These are phyloP conservation scores for Pseudochromis fuscus DNA, from an alignment of 2,797 vertebrate species.

Conservation along the genomic window DNA sequence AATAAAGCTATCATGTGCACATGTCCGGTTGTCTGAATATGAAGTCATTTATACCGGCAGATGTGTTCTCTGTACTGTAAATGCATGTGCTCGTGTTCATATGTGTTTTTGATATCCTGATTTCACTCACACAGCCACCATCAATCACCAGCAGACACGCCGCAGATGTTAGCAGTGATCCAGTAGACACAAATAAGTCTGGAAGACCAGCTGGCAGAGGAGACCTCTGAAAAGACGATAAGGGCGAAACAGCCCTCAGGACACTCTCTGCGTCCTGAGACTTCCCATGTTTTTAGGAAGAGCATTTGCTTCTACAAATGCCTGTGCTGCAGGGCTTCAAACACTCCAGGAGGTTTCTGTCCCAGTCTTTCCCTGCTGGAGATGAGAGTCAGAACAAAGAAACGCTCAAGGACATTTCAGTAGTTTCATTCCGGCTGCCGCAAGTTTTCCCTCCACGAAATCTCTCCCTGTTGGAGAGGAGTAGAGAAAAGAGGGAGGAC, in stretches of 20 bases:
- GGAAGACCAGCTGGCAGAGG: conserved; percentile 63
- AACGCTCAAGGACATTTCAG: conserved; percentile 43
- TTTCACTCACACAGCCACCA: conserved; percentile 57
- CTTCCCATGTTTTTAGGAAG: conserved; percentile 23
- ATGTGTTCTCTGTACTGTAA: conserved; percentile 38
- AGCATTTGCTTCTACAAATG: conserved; percentile 23
- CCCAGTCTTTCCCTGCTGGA: conserved; percentile 15
- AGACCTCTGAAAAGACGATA: conserved; percentile 44
- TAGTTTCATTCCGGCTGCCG: conserved; percentile 15
- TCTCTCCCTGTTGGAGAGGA: conserved; percentile 32
- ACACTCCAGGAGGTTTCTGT: conserved; percentile 51
- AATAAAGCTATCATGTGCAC: conserved; percentile 31
- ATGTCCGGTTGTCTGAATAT: conserved; percentile 38
- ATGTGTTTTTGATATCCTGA: conserved; percentile 53
- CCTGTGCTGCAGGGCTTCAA: conserved; percentile 28
- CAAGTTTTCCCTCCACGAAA: conserved; percentile 33
- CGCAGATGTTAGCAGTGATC: conserved; percentile 71
- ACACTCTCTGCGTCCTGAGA: conserved; percentile 42
- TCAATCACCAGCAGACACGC: conserved; percentile 60
- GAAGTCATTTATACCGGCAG: conserved; percentile 13
- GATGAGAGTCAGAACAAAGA: conserved; percentile 50
- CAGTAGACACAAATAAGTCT: conserved; percentile 56
- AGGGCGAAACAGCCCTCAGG: conserved; percentile 49
- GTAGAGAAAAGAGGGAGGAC: conserved; percentile 41
- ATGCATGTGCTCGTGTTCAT: conserved; percentile 46